phyloP scores from a whole-genome alignment of 2,797 vertebrate genomes.

The Notolepis coatsorum region DNA sequence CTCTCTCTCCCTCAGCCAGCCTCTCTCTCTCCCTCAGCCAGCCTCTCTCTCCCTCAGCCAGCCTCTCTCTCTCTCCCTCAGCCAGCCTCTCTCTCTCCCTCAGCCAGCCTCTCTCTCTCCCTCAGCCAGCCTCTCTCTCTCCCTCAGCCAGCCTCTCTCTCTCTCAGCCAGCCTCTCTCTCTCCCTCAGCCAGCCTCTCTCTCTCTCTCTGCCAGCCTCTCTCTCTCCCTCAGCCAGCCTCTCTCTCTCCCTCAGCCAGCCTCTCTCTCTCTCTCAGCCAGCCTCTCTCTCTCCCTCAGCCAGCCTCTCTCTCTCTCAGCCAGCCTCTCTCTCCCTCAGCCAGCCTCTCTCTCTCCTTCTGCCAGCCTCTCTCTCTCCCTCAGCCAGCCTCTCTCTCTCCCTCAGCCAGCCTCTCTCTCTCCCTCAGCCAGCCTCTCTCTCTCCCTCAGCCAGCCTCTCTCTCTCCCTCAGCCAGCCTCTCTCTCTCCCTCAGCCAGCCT shows the following conservation, averaged over 20 bases:
- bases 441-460: not conserved
- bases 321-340: conserved; percentile 10
- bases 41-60: not conserved
- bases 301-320: too few relatives aligned
- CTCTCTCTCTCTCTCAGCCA: not conserved
- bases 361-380: not conserved
- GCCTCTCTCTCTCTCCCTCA: too few relatives aligned
- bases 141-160: not conserved
- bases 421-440: conserved; percentile 35
- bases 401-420: too few relatives aligned
- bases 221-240: conserved; percentile 20
- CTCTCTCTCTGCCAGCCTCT: too few relatives aligned
- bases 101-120: conserved; percentile 29
- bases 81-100: too few relatives aligned
- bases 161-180: not conserved
- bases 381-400: too few relatives aligned
- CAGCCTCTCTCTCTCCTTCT: not conserved
- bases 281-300: too few relatives aligned
- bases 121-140: not conserved
- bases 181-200: too few relatives aligned
- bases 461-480: not conserved
- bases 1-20: conserved; percentile 26
- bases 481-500: not conserved
- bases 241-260: not conserved
- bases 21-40: not conserved